A percentile compares a stretch with the other conserved stretches of the same genome.
Evolutionary conservation across 2,888 invertebrate genomes (phyloP).

Genomic region (Thalpophila matura): DNA sequence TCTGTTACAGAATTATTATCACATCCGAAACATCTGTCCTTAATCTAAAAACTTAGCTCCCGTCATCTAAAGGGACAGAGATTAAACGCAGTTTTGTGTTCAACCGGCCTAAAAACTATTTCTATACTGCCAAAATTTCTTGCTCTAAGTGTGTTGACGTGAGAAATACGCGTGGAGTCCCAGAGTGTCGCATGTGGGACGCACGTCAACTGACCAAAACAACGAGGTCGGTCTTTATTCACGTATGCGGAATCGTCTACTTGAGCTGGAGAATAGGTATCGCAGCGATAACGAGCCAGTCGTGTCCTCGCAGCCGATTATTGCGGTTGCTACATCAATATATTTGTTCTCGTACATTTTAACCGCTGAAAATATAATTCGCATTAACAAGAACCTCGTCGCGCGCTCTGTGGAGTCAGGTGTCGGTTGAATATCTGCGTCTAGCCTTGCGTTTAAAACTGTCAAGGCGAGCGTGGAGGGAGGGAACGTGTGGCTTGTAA

Average conservation of each 20-base stretch:
- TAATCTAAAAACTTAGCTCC: conserved; percentile 24
- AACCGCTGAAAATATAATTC: conserved; percentile 67
- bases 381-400: conserved; percentile 67
- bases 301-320: conserved; percentile 87
- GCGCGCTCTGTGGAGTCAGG: conserved; percentile 60
- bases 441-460: conserved; percentile 77
- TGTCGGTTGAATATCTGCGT: conserved; percentile 61
- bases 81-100: conserved; percentile 50
- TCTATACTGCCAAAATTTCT: conserved; percentile 46
- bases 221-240: conserved; percentile 82
- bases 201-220: conserved; percentile 85
- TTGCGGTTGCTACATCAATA: conserved; percentile 84
- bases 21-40: conserved; percentile 42
- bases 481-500: conserved; percentile 67
- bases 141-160: conserved; percentile 65
- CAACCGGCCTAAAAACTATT: conserved; percentile 44
- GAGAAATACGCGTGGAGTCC: conserved; percentile 71
- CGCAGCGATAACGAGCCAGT: conserved; percentile 87
- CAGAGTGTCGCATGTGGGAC: conserved; percentile 78
- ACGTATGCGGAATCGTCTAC: conserved; percentile 80
- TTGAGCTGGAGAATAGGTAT: conserved; percentile 85
- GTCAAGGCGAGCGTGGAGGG: conserved; percentile 70
- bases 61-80: conserved; percentile 33
- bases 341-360: conserved; percentile 72
- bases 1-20: conserved; percentile 35